A percentile compares a stretch with the other conserved stretches of the same genome.
phyloP scores from a whole-genome alignment of 1,140 invertebrate genomes.

The Pogonomyrmex barbatus region DNA sequence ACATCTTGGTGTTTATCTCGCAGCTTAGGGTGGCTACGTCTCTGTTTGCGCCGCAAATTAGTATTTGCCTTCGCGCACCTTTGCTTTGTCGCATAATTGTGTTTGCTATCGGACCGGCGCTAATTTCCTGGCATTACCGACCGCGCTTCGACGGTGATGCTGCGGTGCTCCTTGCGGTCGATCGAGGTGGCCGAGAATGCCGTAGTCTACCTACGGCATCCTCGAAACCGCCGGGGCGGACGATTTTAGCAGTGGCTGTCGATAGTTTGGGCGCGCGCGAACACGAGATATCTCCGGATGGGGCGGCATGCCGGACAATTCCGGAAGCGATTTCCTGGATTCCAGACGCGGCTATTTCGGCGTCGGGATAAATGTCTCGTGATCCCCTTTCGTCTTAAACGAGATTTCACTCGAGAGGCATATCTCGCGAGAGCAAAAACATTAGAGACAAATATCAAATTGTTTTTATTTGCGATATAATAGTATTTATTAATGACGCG shows the following conservation, averaged over 20 bases:
- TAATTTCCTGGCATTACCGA: constrained; percentile 75
- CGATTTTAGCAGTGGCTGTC: constrained; percentile 41
- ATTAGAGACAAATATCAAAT: not conserved
- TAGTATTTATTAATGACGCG: not conserved
- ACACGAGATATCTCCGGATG: constrained; percentile 34
- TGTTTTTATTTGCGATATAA: not conserved
- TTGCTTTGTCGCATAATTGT: constrained; percentile 78
- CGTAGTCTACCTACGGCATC: constrained; percentile 60
- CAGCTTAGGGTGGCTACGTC: constrained; percentile 67
- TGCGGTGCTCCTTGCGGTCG: constrained; percentile 73
- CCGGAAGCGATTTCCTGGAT: constrained; percentile 45
- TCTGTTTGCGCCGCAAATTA: constrained; percentile 76
- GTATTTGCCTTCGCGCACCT: constrained; percentile 72
- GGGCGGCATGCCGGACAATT: constrained; percentile 32
- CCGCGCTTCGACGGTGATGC: constrained; percentile 58
- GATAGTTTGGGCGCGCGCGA: constrained; percentile 28
- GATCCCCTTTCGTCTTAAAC: not conserved
- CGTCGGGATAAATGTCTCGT: constrained; percentile 22
- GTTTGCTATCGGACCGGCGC: constrained; percentile 72
- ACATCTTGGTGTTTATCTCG: constrained; percentile 69
- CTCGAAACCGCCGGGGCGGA: constrained; percentile 20
- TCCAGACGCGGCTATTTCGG: constrained; percentile 9
- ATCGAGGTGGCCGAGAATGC: constrained; percentile 72
- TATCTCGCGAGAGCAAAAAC: not conserved
- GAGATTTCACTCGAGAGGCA: not conserved